Base-by-base conservation (phyloP, 30 jellyfish, hydroid and myxozoan species). In the Aurelia sp. region DNA sequence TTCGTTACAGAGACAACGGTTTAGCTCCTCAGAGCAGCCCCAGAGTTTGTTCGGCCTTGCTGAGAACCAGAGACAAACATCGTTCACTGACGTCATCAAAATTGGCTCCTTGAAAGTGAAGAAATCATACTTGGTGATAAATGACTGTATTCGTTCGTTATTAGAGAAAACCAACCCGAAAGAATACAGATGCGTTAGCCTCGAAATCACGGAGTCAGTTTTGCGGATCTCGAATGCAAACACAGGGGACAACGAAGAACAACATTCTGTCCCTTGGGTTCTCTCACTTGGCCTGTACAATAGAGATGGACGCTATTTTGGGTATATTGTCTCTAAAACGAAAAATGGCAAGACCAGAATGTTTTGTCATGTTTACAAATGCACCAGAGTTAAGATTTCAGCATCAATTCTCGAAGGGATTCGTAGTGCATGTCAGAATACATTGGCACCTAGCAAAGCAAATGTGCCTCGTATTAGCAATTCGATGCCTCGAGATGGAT, bases 271-370 rank as follows among this genome's bases (percentile, higher is more conserved):
- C 24, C 94, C 97, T 1, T 94, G 96, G 94, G 81, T 94, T 40
- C 87, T 94, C 4, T 84, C 98, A 3, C 92, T 94, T 19, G 98
- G 98, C 22, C 81, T 94, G 27, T 94, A 88, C 74, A 76, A 76
- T 47, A 47, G 72, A 35, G 98, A 94, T 70, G 88, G 87, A 17
- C 86, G 98, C 24, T 94, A 88, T 78, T 94, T 94, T 75, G 98
- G 97, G 8, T 94, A 74, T 61, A 90, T 90, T 44, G 90, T 94
- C 2, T 50, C 96, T 13, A 81, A 85, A 35, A 77, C 91, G 35
- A 79, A 72, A 33, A 75, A 67, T 19, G 89, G 87, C 62, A 94
- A 94, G 85, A 83, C 94, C 44, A 82, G 85, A 17, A 67, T 89
- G 90, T 77, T 67, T 6, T 94, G 98, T 87, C 90, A 88, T 57